Evolutionary conservation across 2,888 invertebrate genomes (phyloP).

Genomic region (Lithophane semibrunnea): DNA sequence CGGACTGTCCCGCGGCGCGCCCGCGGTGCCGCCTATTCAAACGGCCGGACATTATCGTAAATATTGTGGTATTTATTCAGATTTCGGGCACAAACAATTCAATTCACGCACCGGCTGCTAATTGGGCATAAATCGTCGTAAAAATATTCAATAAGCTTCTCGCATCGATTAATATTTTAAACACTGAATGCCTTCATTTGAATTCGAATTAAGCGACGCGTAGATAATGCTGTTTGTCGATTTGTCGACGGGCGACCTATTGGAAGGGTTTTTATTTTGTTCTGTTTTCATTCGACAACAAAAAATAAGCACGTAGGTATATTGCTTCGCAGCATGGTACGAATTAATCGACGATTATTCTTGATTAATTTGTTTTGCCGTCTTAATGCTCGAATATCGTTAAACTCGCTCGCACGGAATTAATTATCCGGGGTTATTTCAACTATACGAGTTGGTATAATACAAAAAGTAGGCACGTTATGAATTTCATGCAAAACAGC

Average conservation of each 20-base stretch:
- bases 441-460: conserved; percentile 66
- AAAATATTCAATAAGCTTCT: conserved; percentile 89
- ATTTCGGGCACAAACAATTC: conserved; percentile 89
- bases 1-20: conserved; percentile 74
- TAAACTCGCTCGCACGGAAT: conserved; percentile 72
- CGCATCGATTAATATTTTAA: conserved; percentile 87
- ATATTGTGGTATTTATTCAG: conserved; percentile 90
- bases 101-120: conserved; percentile 89
- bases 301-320: conserved; percentile 60
- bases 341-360: conserved; percentile 69
- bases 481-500: conserved; percentile 77
- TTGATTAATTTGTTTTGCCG: conserved; percentile 76
- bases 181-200: conserved; percentile 86
- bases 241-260: conserved; percentile 78
- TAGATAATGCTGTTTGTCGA: conserved; percentile 82
- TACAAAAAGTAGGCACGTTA: conserved; percentile 67
- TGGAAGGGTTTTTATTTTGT: conserved; percentile 75
- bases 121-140: conserved; percentile 89
- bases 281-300: conserved; percentile 65
- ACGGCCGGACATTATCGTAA: conserved; percentile 88
- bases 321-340: conserved; percentile 69
- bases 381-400: conserved; percentile 73
- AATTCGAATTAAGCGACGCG: conserved; percentile 83
- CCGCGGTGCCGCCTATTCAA: conserved; percentile 85
- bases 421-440: conserved; percentile 73